Conservation (phyloP, 2,888 invertebrate genomes). For the Orthosia gracilis region DNA sequence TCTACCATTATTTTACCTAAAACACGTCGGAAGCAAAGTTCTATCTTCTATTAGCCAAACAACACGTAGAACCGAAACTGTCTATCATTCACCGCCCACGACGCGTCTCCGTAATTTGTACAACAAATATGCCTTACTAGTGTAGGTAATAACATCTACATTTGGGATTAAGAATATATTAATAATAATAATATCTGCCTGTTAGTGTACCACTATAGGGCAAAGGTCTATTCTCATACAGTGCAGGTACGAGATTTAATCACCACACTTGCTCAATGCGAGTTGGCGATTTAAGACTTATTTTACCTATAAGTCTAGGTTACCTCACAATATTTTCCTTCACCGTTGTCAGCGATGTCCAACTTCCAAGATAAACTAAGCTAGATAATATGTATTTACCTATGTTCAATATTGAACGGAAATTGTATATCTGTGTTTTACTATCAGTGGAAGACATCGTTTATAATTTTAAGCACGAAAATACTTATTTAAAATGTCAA, state of each 20-base stretch:
- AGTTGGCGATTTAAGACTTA: too few species aligned
- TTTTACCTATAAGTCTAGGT: too few species aligned
- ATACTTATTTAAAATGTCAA: background rate
- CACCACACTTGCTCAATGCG: too few species aligned
- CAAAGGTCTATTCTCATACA: too few species aligned
- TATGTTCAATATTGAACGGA: background rate
- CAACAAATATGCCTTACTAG: conserved; percentile 25
- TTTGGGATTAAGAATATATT: conserved; percentile 7
- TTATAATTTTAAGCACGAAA: background rate
- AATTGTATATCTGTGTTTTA: background rate
- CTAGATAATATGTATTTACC: background rate
- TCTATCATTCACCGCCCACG: conserved; percentile 47
- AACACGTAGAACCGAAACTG: conserved; percentile 23
- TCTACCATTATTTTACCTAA: background rate
- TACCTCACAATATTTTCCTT: too few species aligned
- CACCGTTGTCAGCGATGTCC: too few species aligned
- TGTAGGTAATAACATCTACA: conserved; percentile 17
- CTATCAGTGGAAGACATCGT: background rate
- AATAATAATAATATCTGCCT: too few species aligned
- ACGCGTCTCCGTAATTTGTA: conserved; percentile 26
- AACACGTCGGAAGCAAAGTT: conserved; percentile 17
- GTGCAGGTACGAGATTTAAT: too few species aligned
- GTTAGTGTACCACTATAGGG: too few species aligned
- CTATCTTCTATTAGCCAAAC: conserved; percentile 23
- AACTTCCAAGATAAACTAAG: too few species aligned